phyloP scores from a whole-genome alignment of 1,140 invertebrate species.

The Calosoma granatense region DNA sequence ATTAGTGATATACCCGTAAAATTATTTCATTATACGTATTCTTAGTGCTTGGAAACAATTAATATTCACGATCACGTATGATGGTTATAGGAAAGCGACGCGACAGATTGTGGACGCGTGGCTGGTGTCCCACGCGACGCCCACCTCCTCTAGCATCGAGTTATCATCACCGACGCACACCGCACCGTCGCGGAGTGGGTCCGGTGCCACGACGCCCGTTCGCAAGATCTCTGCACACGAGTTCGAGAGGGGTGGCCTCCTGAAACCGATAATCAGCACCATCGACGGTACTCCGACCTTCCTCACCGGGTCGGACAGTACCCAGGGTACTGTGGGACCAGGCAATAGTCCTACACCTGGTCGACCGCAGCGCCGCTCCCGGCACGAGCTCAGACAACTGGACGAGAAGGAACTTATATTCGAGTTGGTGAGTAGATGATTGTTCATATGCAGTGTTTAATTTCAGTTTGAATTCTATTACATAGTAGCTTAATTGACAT shows the following conservation, averaged over 20 bases:
- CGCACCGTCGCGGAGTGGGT: constrained; percentile 48
- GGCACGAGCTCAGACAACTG: constrained; percentile 75
- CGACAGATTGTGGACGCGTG: constrained; percentile 84
- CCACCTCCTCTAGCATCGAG: constrained; percentile 43
- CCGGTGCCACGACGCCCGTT: constrained; percentile 81
- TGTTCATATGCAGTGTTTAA: background rate
- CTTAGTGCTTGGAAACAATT: too few species aligned
- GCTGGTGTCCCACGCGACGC: constrained; percentile 78
- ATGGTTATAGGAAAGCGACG: constrained; percentile 69
- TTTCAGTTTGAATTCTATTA: too few species aligned
- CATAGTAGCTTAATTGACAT: too few species aligned
- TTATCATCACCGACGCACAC: constrained; percentile 51
- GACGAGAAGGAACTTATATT: constrained; percentile 94
- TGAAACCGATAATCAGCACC: constrained; percentile 82
- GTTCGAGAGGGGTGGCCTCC: constrained; percentile 81
- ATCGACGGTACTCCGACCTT: constrained; percentile 87
- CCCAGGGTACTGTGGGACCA: constrained; percentile 28
- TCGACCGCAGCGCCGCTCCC: constrained; percentile 57
- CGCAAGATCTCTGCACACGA: constrained; percentile 93
- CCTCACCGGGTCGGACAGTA: constrained; percentile 43
- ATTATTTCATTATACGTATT: too few species aligned
- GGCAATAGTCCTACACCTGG: constrained; percentile 36
- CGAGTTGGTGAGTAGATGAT: constrained; percentile 75
- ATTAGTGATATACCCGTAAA: too few species aligned
- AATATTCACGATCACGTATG: too few species aligned